Evolutionary conservation across 2,888 invertebrate species (phyloP).

Genomic region (Hedya salicella): DNA sequence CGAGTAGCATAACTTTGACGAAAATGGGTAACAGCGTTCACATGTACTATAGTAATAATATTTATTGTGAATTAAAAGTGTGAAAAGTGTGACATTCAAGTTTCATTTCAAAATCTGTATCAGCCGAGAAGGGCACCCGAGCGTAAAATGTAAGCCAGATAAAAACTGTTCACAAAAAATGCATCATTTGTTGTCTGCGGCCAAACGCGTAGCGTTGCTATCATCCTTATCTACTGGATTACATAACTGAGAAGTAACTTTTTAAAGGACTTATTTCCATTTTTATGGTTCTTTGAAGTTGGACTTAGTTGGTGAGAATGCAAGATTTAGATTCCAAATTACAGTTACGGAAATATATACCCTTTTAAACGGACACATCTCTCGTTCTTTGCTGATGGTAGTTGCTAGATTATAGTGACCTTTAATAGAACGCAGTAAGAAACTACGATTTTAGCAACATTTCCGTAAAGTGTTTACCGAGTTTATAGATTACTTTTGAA

Average conservation of each 20-base stretch:
- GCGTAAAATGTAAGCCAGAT: conserved; percentile 48
- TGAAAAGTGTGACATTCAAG: conserved; percentile 28
- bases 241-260: conserved; percentile 24
- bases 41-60: conserved; percentile 3
- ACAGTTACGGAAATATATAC: neutral
- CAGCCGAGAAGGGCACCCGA: conserved; percentile 37
- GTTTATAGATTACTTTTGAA: conserved; percentile 24
- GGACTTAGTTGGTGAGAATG: neutral
- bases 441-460: neutral
- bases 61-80: conserved; percentile 23
- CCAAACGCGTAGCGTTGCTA: conserved; percentile 22
- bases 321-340: neutral
- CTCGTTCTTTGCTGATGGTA: neutral
- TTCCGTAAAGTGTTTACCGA: neutral
- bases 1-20: too few relatives aligned
- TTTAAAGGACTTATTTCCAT: neutral
- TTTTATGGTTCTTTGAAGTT: neutral
- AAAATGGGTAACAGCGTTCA: too few relatives aligned
- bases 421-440: conserved; percentile 14
- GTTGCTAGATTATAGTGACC: conserved; percentile 34
- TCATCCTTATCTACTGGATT: conserved; percentile 41
- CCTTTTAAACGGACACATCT: neutral
- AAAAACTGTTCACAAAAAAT: conserved; percentile 50
- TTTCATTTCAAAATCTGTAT: conserved; percentile 33
- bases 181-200: conserved; percentile 40